A percentile compares a stretch with the other conserved stretches of the same genome.
Conservation (phyloP, 2,888 invertebrate genomes). For the Pterostichus niger region DNA sequence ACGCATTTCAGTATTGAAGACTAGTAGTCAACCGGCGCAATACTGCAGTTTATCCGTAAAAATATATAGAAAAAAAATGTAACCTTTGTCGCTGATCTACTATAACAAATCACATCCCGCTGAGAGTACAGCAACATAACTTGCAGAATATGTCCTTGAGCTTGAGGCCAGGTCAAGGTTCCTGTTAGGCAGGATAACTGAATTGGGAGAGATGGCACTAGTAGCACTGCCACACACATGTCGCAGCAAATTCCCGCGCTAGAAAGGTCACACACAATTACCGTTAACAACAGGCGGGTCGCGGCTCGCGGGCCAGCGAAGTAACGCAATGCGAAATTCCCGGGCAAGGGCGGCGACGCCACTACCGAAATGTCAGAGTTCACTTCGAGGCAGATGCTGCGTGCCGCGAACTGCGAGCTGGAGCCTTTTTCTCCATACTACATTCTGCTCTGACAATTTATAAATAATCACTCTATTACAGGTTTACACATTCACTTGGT, state of each 20-base stretch:
- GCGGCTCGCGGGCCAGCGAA: slow-evolving; percentile 30
- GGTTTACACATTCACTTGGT: too few relatives aligned
- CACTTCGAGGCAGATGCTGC: slow-evolving; percentile 11
- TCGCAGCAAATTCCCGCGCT: not conserved
- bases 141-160: not conserved
- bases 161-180: not conserved
- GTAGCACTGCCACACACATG: too few relatives aligned
- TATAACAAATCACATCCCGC: too few relatives aligned
- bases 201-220: not conserved
- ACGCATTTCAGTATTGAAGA: too few relatives aligned
- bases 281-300: slow-evolving; percentile 26
- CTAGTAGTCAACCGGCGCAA: too few relatives aligned
- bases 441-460: not conserved
- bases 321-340: slow-evolving; percentile 61
- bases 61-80: too few relatives aligned
- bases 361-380: slow-evolving; percentile 57
- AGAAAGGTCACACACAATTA: slow-evolving; percentile 50
- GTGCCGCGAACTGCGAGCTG: not conserved
- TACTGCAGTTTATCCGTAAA: too few relatives aligned
- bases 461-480: too few relatives aligned
- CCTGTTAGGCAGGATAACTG: not conserved
- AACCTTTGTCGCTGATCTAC: too few relatives aligned
- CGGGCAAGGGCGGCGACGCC: slow-evolving; percentile 49
- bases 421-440: not conserved
- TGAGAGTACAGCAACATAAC: too few relatives aligned